Evolutionary conservation across 2,113 vertebrate genomes (phyloP).

Genomic region (Prunella himalayana): DNA sequence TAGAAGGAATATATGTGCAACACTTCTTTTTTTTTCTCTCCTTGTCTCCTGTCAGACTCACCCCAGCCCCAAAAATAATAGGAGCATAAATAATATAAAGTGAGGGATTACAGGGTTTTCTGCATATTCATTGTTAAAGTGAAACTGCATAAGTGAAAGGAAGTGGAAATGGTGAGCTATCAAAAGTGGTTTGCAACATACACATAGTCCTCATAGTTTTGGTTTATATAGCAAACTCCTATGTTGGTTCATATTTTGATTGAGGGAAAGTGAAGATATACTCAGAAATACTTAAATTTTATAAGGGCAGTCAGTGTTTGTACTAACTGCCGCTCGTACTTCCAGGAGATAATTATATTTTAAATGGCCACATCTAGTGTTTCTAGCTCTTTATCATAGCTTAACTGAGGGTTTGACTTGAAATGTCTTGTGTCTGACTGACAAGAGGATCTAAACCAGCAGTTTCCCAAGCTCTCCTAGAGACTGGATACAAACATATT

Average conservation of each 20-base stretch:
- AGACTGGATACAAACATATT: background rate
- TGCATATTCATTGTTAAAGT: background rate
- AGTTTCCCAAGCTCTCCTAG: background rate
- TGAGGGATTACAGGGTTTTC: background rate
- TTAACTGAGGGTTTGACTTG: background rate
- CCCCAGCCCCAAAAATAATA: background rate
- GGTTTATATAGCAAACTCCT: background rate
- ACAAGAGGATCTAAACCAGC: background rate
- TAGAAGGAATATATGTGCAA: background rate
- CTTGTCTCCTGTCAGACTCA: background rate
- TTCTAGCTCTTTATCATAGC: background rate
- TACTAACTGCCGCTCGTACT: background rate
- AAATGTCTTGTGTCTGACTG: background rate
- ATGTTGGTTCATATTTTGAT: background rate
- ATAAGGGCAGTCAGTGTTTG: background rate
- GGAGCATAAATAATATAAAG: background rate
- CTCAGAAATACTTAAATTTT: background rate
- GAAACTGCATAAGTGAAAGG: background rate
- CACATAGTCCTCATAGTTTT: background rate
- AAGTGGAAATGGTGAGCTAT: background rate
- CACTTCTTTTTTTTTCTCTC: background rate
- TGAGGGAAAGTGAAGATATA: background rate
- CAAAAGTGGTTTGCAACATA: background rate
- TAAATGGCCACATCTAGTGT: background rate
- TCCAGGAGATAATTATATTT: background rate